These are phyloP conservation scores for Drosophila meridiana DNA, from an alignment of 2,888 invertebrate genomes.

Conservation along the genomic window DNA sequence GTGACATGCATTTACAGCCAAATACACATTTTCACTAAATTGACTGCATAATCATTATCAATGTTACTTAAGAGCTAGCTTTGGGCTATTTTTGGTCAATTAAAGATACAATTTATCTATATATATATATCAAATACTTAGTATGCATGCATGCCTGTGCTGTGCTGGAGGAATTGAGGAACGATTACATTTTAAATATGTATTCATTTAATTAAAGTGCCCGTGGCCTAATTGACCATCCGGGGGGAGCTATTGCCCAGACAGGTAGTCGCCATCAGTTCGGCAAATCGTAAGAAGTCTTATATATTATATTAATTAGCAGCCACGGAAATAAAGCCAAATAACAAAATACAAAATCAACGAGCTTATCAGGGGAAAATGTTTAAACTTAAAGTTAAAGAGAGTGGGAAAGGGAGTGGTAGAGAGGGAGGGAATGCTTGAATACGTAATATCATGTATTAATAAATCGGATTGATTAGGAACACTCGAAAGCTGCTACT, in stretches of 20 bases:
- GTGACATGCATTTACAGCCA: background rate
- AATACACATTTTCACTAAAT: background rate
- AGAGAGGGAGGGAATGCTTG: background rate
- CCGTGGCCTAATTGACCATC: constrained; percentile 11
- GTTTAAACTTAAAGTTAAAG: background rate
- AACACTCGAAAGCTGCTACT: background rate
- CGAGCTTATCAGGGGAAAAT: constrained; percentile 26
- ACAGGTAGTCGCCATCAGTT: constrained; percentile 4
- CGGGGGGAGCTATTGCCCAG: constrained; percentile 1
- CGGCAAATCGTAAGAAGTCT: constrained; percentile 45
- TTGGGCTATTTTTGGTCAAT: background rate
- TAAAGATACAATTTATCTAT: background rate
- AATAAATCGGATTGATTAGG: constrained; percentile 1
- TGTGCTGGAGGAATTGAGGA: background rate
- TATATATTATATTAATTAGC: constrained; percentile 47
- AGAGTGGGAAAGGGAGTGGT: background rate
- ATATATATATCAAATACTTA: background rate
- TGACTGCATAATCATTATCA: background rate
- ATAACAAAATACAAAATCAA: constrained; percentile 17
- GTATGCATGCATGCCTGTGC: background rate
- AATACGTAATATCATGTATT: background rate
- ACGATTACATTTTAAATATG: constrained; percentile 6
- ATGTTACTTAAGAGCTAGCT: background rate
- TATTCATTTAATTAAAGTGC: constrained; percentile 49
- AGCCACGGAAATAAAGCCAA: constrained; percentile 20